phyloP scores from a whole-genome alignment of 2,888 invertebrate species.

The Hybos culiciformis region DNA sequence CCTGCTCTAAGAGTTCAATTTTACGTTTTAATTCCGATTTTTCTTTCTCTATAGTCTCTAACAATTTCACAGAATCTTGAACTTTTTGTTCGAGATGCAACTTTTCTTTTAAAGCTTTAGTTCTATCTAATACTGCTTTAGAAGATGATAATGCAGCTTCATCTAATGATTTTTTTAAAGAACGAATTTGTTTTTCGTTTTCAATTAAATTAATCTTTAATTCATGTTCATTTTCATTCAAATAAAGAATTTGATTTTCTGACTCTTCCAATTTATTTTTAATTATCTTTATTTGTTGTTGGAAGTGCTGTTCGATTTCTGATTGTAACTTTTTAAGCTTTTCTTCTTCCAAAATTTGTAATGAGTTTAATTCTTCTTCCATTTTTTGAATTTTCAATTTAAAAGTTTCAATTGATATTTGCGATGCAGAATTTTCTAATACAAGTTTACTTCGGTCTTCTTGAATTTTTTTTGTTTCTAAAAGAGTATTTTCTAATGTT shows the following conservation, averaged over 20 bases:
- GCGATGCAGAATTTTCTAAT: constrained; percentile 25
- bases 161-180: constrained; percentile 53
- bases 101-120: constrained; percentile 57
- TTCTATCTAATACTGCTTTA: constrained; percentile 57
- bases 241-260: constrained; percentile 29
- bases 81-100: constrained; percentile 43
- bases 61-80: constrained; percentile 21
- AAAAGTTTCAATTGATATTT: constrained; percentile 24
- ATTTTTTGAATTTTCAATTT: constrained; percentile 25
- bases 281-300: constrained; percentile 42
- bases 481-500: constrained; percentile 17
- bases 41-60: constrained; percentile 21
- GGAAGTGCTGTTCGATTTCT: constrained; percentile 32
- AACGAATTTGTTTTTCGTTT: constrained; percentile 40
- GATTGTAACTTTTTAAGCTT: constrained; percentile 18
- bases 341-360: constrained; percentile 23
- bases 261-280: constrained; percentile 38
- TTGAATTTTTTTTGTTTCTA: constrained; percentile 29
- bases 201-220: constrained; percentile 30
- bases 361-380: constrained; percentile 21
- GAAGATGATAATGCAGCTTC: constrained; percentile 60
- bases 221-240: constrained; percentile 36
- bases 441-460: constrained; percentile 29
- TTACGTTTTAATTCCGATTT: constrained; percentile 22
- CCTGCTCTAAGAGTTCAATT: constrained; percentile 15